These are phyloP conservation scores for Botia almorhae DNA, from an alignment of 2,797 vertebrate species.

Conservation along the genomic window DNA sequence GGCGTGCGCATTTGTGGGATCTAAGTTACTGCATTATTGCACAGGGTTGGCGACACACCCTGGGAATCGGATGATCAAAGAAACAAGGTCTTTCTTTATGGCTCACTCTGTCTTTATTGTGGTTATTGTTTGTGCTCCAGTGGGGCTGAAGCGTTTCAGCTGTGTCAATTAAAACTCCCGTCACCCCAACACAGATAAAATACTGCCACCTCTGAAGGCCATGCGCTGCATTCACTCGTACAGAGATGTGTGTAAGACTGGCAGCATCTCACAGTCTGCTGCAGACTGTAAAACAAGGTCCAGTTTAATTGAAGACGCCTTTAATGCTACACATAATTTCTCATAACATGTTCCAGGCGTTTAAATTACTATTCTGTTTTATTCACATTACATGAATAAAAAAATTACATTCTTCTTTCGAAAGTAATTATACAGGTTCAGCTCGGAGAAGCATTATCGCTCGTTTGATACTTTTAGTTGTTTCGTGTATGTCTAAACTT, in stretches of 20 bases:
- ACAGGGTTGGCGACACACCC: constrained; percentile 53
- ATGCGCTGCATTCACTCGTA: constrained; percentile 46
- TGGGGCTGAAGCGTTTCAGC: constrained; percentile 61
- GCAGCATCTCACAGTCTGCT: too few relatives aligned
- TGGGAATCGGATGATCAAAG: constrained; percentile 64
- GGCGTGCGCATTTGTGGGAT: constrained; percentile 32
- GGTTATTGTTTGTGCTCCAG: constrained; percentile 67
- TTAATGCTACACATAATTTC: neutral
- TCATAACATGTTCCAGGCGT: neutral
- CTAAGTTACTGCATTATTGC: constrained; percentile 54
- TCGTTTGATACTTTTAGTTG: neutral
- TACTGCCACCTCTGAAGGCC: constrained; percentile 60
- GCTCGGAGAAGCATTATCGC: neutral
- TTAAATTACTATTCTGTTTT: constrained; percentile 8
- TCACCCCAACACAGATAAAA: constrained; percentile 60
- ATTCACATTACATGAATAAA: constrained; percentile 15
- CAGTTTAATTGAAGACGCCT: constrained; percentile 6
- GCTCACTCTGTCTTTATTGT: constrained; percentile 68
- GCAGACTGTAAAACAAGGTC: neutral
- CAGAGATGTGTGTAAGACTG: too few relatives aligned
- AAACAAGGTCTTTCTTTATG: constrained; percentile 67
- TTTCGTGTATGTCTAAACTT: too few relatives aligned
- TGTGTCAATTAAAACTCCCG: constrained; percentile 68
- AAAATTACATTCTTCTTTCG: neutral
- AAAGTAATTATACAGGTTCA: neutral